phyloP scores from a whole-genome alignment of 1,140 invertebrate genomes.

The Nymphalis io region DNA sequence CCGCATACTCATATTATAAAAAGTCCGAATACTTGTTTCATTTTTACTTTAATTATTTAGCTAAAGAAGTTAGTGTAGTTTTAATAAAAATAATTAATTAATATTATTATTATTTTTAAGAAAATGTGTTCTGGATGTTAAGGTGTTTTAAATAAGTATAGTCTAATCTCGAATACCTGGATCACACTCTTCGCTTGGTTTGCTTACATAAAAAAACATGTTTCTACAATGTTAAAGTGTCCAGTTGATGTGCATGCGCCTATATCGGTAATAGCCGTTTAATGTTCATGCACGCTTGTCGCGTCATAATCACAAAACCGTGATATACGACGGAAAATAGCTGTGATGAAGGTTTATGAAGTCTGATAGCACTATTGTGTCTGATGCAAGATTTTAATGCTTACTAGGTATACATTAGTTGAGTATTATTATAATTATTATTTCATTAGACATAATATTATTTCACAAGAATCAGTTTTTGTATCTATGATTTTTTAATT shows the following conservation, averaged over 20 bases:
- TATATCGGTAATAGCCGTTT: conserved; percentile 14
- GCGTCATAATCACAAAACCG: conserved; percentile 15
- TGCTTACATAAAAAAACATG: conserved; percentile 2
- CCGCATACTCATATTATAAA: too few relatives aligned
- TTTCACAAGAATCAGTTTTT: too few relatives aligned
- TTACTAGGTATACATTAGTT: neutral
- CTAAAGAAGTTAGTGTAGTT: too few relatives aligned
- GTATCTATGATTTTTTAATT: too few relatives aligned
- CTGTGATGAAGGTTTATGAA: conserved; percentile 8
- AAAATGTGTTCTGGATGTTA: too few relatives aligned
- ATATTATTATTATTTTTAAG: too few relatives aligned
- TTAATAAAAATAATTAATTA: too few relatives aligned
- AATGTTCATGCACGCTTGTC: conserved; percentile 19
- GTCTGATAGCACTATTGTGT: conserved; percentile 3
- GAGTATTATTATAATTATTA: too few relatives aligned
- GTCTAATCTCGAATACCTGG: neutral
- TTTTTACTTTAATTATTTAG: too few relatives aligned
- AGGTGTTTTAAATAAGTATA: neutral
- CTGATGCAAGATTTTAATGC: neutral
- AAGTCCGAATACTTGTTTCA: too few relatives aligned
- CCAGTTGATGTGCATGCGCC: conserved; percentile 12
- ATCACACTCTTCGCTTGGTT: neutral
- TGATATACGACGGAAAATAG: conserved; percentile 24
- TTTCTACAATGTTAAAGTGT: conserved; percentile 3
- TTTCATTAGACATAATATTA: too few relatives aligned